These are phyloP conservation scores for Apodemia hepburni DNA, from an alignment of 2,888 invertebrate species.

Conservation along the genomic window DNA sequence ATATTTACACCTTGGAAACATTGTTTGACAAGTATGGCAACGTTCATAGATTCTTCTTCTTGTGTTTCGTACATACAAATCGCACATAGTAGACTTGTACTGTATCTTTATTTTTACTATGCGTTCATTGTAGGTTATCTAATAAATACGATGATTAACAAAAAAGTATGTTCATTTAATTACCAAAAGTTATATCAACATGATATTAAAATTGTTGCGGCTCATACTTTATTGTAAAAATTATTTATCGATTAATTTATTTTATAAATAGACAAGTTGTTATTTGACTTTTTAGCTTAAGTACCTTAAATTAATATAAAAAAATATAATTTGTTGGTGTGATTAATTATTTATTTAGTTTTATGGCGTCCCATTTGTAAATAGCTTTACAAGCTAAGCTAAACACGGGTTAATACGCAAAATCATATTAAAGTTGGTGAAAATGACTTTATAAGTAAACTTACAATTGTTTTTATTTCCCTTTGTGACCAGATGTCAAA, in stretches of 20 bases:
- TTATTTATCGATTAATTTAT: constrained; percentile 64
- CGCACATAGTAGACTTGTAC: too few species aligned
- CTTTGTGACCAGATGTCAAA: too few species aligned
- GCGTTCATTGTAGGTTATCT: neutral
- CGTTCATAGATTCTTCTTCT: too few species aligned
- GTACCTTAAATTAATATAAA: constrained; percentile 14
- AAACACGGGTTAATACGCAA: constrained; percentile 23
- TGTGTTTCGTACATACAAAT: too few species aligned
- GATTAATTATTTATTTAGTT: constrained; percentile 25
- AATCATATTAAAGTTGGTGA: neutral
- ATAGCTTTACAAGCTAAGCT: constrained; percentile 35
- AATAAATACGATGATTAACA: constrained; percentile 3
- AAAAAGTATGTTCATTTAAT: constrained; percentile 25
- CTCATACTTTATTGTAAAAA: constrained; percentile 53
- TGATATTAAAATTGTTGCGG: constrained; percentile 76
- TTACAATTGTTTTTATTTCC: too few species aligned
- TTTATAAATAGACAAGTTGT: constrained; percentile 57
- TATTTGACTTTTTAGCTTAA: constrained; percentile 41
- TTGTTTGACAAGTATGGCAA: too few species aligned
- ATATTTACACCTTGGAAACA: too few species aligned
- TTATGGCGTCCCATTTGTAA: constrained; percentile 27
- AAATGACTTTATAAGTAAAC: too few species aligned
- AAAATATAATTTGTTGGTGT: constrained; percentile 14
- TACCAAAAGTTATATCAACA: constrained; percentile 60
- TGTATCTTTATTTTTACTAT: constrained; percentile 5